Percentiles rank a stretch among this genome's conserved stretches.
These are phyloP conservation scores for Macrophya annulata DNA, from an alignment of 2,888 invertebrate species.

Conservation along the genomic window DNA sequence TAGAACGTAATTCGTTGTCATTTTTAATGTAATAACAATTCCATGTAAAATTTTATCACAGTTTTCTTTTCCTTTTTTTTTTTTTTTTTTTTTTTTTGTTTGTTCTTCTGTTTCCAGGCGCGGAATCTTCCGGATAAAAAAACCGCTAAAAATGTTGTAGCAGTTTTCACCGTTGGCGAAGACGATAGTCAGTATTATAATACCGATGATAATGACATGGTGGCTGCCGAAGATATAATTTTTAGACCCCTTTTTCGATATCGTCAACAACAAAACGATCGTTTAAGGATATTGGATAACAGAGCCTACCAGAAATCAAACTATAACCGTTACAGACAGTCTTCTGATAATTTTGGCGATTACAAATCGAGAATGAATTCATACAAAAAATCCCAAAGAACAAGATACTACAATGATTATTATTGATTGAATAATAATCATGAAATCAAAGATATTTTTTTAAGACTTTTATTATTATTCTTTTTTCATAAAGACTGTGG, in stretches of 20 bases:
- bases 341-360: background rate
- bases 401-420: conserved; percentile 56
- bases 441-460: background rate
- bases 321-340: conserved; percentile 39
- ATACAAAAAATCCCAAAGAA: conserved; percentile 64
- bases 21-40: background rate
- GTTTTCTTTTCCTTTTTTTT: background rate
- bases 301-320: conserved; percentile 10
- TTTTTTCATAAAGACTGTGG: conserved; percentile 20
- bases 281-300: conserved; percentile 16
- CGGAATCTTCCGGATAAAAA: background rate
- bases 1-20: background rate
- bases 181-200: background rate
- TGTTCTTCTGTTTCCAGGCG: background rate
- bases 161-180: background rate
- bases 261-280: conserved; percentile 63
- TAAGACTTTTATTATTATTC: background rate
- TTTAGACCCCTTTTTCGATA: conserved; percentile 75
- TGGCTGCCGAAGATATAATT: conserved; percentile 75
- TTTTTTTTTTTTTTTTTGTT: background rate
- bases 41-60: background rate
- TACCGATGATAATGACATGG: conserved; percentile 66
- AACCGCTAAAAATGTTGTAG: background rate
- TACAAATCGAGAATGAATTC: background rate
- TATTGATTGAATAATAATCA: background rate